Evolutionary conservation across 2,797 vertebrate species (phyloP), one percentile per base, ranked within the genome.

Genomic region (Salmo trutta): DNA sequence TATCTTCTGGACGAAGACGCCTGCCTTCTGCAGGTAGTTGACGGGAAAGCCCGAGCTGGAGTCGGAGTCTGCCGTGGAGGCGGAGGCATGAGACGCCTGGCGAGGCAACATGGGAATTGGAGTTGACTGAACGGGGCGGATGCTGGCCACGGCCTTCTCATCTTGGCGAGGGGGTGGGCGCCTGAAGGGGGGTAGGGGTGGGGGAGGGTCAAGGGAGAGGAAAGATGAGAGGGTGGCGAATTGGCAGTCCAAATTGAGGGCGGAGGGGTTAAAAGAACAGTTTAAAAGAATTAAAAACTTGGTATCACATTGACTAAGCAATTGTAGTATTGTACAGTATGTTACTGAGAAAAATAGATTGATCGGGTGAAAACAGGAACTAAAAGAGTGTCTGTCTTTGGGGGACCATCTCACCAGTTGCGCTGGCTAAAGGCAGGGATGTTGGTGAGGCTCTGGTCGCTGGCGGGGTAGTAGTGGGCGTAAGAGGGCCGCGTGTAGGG

Each of bases 351-450:
- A 66, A 66, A 66, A 12, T 15, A 12, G 64, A 66, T 41, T 41
- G 3, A 7, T 70, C 36, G 0, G 17, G 14, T 71, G 47, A 71
- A 24, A 52, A 47, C 19, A 6, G 21, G 5, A 51, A 15, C 21
- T 51, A 59, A 12, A 19, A 31, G 8, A n/a, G 6, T 47, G 75
- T 62, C 10, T 73, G 62, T 59, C 27, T 62, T 27, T 62, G 53
- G 10, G 10, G 14, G 21, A 64, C 19, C 17, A 54, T n/a, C 96
- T 90, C 71, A 99, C 98, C 98, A 99, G 94, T 98, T 98, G 76
- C 97, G 96, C 91, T 99, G 97, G 89, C 96, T 98, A 89, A 99
- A 99, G 84, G 97, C 97, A 2, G 97, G 97, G 89, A 99, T 97
- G 93, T 95, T 98, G 0, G 95, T 95, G 87, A 99, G 96, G 84